Evolutionary conservation across 2,113 vertebrate genomes (phyloP).

Genomic region (Muscicapa adusta): DNA sequence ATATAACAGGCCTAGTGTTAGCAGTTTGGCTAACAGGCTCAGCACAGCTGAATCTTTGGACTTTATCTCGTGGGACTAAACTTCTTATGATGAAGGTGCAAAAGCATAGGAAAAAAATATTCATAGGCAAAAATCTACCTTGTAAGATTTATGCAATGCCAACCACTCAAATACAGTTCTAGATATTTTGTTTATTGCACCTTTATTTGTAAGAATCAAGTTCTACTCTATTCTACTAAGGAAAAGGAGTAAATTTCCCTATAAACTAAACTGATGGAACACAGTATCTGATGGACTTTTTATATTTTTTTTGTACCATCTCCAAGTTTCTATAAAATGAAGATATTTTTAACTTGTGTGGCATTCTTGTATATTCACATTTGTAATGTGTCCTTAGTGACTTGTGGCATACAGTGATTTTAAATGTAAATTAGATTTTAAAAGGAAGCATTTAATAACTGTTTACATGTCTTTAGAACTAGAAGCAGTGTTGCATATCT

Average conservation of each 20-base stretch:
- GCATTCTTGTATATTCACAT: background rate
- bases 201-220: background rate
- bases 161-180: background rate
- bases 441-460: background rate
- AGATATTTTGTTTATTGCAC: background rate
- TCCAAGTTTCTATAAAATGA: background rate
- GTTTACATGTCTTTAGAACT: background rate
- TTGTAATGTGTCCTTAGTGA: background rate
- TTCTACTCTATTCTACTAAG: background rate
- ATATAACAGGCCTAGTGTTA: background rate
- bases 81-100: background rate
- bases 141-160: background rate
- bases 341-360: background rate
- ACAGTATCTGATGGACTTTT: background rate
- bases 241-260: background rate
- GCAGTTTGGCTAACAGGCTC: background rate
- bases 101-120: background rate
- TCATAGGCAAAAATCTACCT: background rate
- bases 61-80: background rate
- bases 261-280: background rate
- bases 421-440: background rate
- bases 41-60: background rate
- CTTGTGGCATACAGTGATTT: background rate
- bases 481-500: background rate
- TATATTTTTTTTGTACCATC: background rate